These are phyloP conservation scores for Nesometra sesokonis DNA, from an alignment of 35 echinoderm and acorn worm species.

Conservation along the genomic window DNA sequence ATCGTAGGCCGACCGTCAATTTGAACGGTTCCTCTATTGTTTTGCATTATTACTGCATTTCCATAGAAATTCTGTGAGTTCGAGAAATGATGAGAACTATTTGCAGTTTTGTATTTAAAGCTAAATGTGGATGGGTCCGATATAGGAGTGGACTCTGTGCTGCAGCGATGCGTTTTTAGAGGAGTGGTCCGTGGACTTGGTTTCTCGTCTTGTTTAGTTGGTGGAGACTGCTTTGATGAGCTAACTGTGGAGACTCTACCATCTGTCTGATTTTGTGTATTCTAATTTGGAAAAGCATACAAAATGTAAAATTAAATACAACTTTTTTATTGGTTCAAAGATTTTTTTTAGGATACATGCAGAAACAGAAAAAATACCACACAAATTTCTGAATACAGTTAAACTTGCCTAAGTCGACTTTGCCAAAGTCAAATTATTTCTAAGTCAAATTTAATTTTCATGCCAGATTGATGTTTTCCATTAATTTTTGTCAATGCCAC, in stretches of 20 bases:
- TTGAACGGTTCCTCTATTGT: neutral
- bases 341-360: no score
- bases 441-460: no score
- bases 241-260: neutral
- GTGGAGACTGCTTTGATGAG: neutral
- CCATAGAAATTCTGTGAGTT: constrained; percentile 58
- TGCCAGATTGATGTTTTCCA: no score
- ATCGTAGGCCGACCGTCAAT: neutral
- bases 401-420: no score
- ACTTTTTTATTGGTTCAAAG: no score
- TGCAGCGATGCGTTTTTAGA: constrained; percentile 47
- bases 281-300: neutral
- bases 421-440: no score
- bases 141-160: constrained; percentile 64
- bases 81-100: constrained; percentile 60
- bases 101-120: constrained; percentile 11
- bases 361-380: no score
- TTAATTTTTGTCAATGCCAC: no score
- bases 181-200: neutral
- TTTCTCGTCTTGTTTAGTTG: neutral
- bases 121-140: constrained; percentile 37
- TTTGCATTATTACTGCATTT: neutral
- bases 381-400: no score
- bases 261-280: neutral
- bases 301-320: no score